Base-by-base conservation (phyloP, 2,888 invertebrate genomes). In the Lasioglossum figueresi region DNA sequence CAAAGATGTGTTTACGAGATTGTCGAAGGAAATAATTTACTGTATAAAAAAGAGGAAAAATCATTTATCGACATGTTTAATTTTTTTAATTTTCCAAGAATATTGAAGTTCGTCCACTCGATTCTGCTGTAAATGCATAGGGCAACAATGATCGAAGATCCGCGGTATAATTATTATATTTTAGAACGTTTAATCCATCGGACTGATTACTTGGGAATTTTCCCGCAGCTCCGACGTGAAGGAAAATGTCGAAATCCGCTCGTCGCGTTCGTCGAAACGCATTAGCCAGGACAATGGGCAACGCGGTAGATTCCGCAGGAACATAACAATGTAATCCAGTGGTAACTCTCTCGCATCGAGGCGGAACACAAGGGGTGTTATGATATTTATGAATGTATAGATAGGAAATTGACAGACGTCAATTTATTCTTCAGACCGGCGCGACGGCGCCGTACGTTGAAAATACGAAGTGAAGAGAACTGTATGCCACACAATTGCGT, bases 401-500 rank as follows among this genome's bases (percentile, higher is more conserved):
- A 70, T 76, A 73, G 76, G 52, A 86, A 76, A 79, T 85, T 85
- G 85, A 76, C 81, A 76, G 48, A 66, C 68, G 73, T 76, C 78
- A 76, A 81, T 81, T 80, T 86, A 79, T 81, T 68, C 72, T 40
- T 63, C 27, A 43, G 76, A 19, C 75, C n/a, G 34, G 66, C 3
- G 4, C 5, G 27, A 5, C 45, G 14, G 16, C n/a, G 43, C 52
- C 68, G 59, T 59, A 34, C 40, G 66, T 76, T 56, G 78, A 75
- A 80, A 85, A 71, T 79, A 80, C 76, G 79, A 76, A 45, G 77
- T 14, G 74, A 74, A 82, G 74, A 71, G 74, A 79, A 82, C 74
- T 79, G 79, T 80, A 66, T 66, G 74, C 72, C 82, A 86, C 85
- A 86, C 85, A 86, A 86, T 85, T 80, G 86, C 75, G 76, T 86